Conservation (phyloP, 2,113 vertebrate genomes). For the Calyptomena viridis region DNA sequence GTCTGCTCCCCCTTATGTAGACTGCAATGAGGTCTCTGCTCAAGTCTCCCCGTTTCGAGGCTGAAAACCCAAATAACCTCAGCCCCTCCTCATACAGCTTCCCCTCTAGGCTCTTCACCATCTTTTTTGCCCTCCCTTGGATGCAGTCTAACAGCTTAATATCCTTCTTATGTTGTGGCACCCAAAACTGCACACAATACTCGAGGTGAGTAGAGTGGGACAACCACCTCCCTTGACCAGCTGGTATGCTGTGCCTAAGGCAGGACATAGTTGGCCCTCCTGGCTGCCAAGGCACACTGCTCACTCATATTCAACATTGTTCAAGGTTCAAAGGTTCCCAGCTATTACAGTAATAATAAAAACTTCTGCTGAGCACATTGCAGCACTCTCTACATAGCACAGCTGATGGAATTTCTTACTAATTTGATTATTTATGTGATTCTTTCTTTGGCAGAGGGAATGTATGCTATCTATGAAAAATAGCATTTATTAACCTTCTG, state of each 20-base stretch:
- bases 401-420: neutral
- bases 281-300: neutral
- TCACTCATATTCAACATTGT: neutral
- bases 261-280: neutral
- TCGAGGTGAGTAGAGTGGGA: neutral
- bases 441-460: neutral
- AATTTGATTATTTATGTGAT: neutral
- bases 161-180: neutral
- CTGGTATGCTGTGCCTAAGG: neutral
- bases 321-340: neutral
- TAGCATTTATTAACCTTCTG: neutral
- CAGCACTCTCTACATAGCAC: neutral
- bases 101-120: neutral
- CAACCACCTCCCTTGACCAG: neutral
- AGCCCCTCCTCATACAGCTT: neutral
- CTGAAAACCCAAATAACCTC: neutral
- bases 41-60: neutral
- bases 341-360: neutral
- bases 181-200: neutral
- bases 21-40: neutral
- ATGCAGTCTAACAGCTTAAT: neutral
- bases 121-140: neutral
- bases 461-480: neutral
- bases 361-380: neutral
- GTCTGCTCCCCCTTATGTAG: neutral